Evolutionary conservation across 1,140 invertebrate genomes (phyloP).

Genomic region (Drosophila fuyamai): DNA sequence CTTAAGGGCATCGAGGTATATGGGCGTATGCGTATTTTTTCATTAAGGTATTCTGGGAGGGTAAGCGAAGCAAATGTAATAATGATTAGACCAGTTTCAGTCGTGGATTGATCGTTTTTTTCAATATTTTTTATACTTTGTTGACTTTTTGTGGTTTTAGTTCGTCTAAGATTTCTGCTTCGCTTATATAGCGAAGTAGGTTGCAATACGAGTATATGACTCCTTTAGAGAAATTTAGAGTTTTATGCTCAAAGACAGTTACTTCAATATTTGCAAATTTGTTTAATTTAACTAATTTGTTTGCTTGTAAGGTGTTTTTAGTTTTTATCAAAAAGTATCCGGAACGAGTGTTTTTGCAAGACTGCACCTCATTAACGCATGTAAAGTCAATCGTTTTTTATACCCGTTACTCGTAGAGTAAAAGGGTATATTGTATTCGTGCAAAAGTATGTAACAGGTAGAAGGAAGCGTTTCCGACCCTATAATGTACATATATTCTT

Average conservation of each 20-base stretch:
- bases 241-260: no score
- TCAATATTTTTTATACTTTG: background rate
- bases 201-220: no score
- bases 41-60: no score
- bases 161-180: background rate
- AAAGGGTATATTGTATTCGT: background rate
- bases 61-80: background rate
- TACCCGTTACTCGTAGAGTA: no score
- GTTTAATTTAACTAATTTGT: no score
- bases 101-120: conserved; percentile 1
- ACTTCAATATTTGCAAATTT: no score
- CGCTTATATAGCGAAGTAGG: background rate
- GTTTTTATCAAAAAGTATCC: background rate
- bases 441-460: no score
- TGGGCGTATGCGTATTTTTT: background rate
- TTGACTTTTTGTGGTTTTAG: background rate
- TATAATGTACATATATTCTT: no score
- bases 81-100: background rate
- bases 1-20: conserved; percentile 8
- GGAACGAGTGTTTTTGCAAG: background rate
- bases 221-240: no score
- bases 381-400: conserved; percentile 1
- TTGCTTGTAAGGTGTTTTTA: no score
- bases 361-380: background rate
- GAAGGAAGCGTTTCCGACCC: no score